Evolutionary conservation across 2,113 vertebrate genomes (phyloP).

Genomic region (Abramis brama): DNA sequence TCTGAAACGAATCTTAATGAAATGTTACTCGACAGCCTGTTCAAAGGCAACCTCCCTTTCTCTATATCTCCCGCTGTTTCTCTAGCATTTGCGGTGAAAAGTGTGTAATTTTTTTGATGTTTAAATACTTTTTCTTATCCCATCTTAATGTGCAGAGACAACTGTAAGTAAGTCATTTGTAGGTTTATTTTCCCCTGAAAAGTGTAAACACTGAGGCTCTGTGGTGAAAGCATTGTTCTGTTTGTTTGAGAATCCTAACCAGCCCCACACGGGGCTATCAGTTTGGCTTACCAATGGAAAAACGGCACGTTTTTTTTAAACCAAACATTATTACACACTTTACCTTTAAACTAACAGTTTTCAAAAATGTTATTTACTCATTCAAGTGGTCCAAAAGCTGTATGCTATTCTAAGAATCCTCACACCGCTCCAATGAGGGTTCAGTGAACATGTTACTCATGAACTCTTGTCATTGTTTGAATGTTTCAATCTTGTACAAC

Average conservation of each 20-base stretch:
- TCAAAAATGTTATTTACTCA: background rate
- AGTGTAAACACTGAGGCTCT: background rate
- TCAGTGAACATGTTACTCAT: background rate
- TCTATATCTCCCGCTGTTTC: conserved; percentile 26
- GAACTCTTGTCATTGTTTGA: no score
- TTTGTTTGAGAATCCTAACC: background rate
- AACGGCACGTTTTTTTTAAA: background rate
- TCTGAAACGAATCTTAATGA: conserved; percentile 16
- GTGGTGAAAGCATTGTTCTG: background rate
- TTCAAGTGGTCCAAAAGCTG: background rate
- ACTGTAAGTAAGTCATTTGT: conserved; percentile 3
- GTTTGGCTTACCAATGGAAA: background rate
- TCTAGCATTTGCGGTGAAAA: conserved; percentile 12
- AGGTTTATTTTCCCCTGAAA: background rate
- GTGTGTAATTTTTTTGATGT: conserved; percentile 17
- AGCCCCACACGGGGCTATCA: background rate
- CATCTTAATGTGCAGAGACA: conserved; percentile 8
- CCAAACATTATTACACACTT: background rate
- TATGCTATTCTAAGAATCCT: background rate
- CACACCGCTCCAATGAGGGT: background rate
- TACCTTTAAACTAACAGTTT: background rate
- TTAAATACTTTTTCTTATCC: background rate
- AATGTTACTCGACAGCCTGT: conserved; percentile 29
- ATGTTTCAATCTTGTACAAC: no score
- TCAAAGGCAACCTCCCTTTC: background rate